A percentile compares a stretch with the other conserved stretches of the same genome.
phyloP scores from a whole-genome alignment of 2,888 invertebrate species.

The Malacosoma neustria region DNA sequence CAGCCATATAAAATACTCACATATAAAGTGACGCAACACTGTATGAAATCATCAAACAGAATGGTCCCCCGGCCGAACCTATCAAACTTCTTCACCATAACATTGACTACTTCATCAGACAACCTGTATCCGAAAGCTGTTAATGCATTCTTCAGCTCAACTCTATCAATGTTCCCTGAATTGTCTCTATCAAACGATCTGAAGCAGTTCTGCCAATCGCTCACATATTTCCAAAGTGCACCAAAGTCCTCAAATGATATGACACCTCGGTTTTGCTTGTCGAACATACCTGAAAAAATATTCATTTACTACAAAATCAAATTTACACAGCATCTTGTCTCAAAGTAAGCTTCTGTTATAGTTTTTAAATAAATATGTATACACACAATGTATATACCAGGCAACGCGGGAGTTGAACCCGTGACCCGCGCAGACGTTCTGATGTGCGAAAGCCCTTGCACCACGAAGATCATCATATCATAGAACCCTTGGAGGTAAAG shows the following conservation, averaged over 20 bases:
- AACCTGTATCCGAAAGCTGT: conserved; percentile 92
- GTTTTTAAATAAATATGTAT: too few relatives aligned
- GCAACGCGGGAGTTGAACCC: too few relatives aligned
- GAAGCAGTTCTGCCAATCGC: conserved; percentile 98
- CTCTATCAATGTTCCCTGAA: conserved; percentile 92
- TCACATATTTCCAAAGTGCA: conserved; percentile 97
- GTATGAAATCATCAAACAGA: conserved; percentile 98
- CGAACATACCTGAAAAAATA: conserved; percentile 94
- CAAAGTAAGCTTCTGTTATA: too few relatives aligned
- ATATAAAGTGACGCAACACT: conserved; percentile 94
- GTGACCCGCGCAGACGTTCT: too few relatives aligned
- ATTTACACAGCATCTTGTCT: too few relatives aligned
- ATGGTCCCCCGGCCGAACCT: conserved; percentile 92
- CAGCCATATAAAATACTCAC: conserved; percentile 76
- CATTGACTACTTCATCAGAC: conserved; percentile 85
- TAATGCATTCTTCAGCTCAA: conserved; percentile 93
- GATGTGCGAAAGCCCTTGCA: too few relatives aligned
- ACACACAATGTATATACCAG: too few relatives aligned
- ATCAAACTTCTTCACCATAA: conserved; percentile 94
- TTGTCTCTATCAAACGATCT: conserved; percentile 94
- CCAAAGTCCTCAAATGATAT: conserved; percentile 97
- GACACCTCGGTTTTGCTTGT: conserved; percentile 89
- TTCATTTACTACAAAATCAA: too few relatives aligned
- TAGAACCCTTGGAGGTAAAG: too few relatives aligned
- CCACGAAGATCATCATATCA: too few relatives aligned